Evolutionary conservation across 2,888 invertebrate species (phyloP).

Genomic region (Dolomedes plantarius): DNA sequence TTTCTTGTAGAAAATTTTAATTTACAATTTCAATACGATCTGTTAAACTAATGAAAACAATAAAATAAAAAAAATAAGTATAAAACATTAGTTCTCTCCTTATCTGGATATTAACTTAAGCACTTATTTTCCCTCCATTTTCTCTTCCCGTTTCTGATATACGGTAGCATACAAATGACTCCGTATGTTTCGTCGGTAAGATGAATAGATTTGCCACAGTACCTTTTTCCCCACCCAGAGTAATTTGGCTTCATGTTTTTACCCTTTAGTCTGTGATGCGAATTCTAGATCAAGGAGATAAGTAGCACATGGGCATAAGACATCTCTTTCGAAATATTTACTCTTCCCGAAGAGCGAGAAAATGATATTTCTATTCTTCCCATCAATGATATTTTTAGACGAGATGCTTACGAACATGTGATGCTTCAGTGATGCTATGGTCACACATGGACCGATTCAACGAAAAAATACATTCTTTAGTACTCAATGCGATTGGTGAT

Average conservation of each 20-base stretch:
- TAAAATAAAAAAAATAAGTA: too few relatives aligned
- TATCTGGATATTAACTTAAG: too few relatives aligned
- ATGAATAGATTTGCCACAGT: background rate
- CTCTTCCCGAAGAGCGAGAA: constrained; percentile 15
- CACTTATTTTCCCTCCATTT: background rate
- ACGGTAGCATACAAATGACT: background rate
- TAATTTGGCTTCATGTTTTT: background rate
- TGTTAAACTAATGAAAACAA: too few relatives aligned
- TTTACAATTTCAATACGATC: too few relatives aligned
- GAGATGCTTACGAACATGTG: constrained; percentile 45
- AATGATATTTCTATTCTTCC: constrained; percentile 38
- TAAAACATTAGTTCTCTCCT: too few relatives aligned
- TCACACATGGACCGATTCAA: constrained; percentile 8
- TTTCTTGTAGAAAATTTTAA: too few relatives aligned
- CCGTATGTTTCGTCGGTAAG: background rate
- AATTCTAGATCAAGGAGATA: constrained; percentile 34
- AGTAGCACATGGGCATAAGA: constrained; percentile 37
- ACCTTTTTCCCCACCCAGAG: background rate
- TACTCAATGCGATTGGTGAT: too few relatives aligned
- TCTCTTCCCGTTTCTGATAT: background rate
- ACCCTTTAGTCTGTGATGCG: background rate
- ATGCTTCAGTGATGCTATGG: constrained; percentile 4
- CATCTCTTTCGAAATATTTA: constrained; percentile 22
- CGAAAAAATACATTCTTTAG: background rate
- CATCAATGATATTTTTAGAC: constrained; percentile 30